Evolutionary conservation across 2,113 vertebrate genomes (phyloP), one percentile per base, ranked within the genome.

Genomic region (Balaeniceps rex): DNA sequence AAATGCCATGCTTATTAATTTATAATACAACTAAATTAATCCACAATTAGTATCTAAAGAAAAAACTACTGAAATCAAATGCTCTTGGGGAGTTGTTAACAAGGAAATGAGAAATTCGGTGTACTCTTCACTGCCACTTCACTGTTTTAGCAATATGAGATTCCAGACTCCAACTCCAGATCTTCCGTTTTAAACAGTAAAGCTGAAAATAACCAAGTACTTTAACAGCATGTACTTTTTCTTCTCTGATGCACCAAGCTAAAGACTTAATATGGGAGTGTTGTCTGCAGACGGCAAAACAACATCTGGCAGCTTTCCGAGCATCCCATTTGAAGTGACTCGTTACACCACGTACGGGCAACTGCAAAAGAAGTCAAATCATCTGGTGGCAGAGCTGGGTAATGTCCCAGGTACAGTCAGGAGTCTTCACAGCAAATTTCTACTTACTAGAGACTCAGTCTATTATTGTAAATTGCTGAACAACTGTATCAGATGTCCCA

Each of bases 211-310:
- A 92, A 82, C 65, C 52, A 82, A 65, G 70, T 68, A 31, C 85
- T 93, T 66, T 40, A 93, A 84, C 54, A 90, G 51, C 71, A 86
- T 19, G 42, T 68, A 78, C 57, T 79, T 96, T 83, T 88, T 79
- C 87, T 89, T 75, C 44, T 71, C 64, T 64, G 87, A 85, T 90
- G 58, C 79, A 86, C 47, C 80, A 92, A 77, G 40, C 68, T 46
- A 42, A 92, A 92, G 68, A 78, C 79, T 88, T 93, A 58, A 92
- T 60, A 88, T 28, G 55, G 36, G 60, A 95, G 34, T 46, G 88
- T 8, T 94, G 89, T 82, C 90, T 91, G 74, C 77, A 91, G 81
- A 71, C 47, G 75, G 87, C 77, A 95, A 82, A 96, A 95, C 84
- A 95, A 87, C 84, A 91, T 36, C 89, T 91, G 94, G 91, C 94